These are phyloP conservation scores for Dolichotis patagonum DNA, from an alignment of 2,113 vertebrate genomes.

Conservation along the genomic window DNA sequence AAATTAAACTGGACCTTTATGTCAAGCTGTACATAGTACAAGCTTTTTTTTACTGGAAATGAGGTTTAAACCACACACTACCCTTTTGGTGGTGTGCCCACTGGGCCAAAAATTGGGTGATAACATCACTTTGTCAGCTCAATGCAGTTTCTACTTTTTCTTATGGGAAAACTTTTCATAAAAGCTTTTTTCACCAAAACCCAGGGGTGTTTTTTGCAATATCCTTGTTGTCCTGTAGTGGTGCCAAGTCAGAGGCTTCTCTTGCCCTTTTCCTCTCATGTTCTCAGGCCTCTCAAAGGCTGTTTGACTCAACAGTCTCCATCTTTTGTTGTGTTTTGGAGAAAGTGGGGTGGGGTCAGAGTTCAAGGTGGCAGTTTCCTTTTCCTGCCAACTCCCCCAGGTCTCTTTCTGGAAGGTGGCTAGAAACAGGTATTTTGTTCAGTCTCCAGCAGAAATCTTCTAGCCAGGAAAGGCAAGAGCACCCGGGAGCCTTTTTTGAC, in stretches of 20 bases:
- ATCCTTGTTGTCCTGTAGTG: slow-evolving; percentile 69
- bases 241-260: slow-evolving; percentile 74
- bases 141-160: slow-evolving; percentile 88
- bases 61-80: slow-evolving; percentile 79
- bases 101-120: slow-evolving; percentile 86
- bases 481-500: slow-evolving; percentile 20
- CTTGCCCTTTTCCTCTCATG: slow-evolving; percentile 75
- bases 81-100: slow-evolving; percentile 84
- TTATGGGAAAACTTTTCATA: slow-evolving; percentile 82
- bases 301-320: slow-evolving; percentile 57
- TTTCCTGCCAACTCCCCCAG: slow-evolving; percentile 11
- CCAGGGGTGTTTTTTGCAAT: slow-evolving; percentile 84
- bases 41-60: slow-evolving; percentile 83
- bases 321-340: slow-evolving; percentile 68
- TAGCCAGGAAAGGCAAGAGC: slow-evolving; percentile 60
- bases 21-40: slow-evolving; percentile 81
- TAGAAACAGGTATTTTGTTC: slow-evolving; percentile 43
- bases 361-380: slow-evolving; percentile 47
- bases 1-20: slow-evolving; percentile 88
- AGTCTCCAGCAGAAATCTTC: neutral
- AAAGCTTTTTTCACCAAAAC: slow-evolving; percentile 82
- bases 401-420: slow-evolving; percentile 19
- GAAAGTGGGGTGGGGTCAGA: neutral
- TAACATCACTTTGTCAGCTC: slow-evolving; percentile 85
- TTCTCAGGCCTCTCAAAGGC: slow-evolving; percentile 75